Conservation (phyloP, 1,140 invertebrate genomes). For the Papilio aristodemus region DNA sequence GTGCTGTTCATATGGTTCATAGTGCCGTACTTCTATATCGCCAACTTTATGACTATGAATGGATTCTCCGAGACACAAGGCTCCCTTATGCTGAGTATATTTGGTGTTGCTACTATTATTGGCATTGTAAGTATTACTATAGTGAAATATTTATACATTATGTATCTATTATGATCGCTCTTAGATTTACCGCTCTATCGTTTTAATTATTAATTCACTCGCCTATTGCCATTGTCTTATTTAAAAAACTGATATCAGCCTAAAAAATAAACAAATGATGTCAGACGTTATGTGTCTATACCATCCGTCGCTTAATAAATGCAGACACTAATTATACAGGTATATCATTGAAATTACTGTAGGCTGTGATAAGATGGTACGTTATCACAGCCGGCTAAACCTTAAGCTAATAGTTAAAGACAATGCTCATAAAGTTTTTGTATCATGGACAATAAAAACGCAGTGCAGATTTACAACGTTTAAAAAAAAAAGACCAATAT, state of each 20-base stretch:
- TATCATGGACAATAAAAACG: constrained; percentile 13
- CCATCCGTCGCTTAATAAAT: neutral
- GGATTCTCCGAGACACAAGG: constrained; percentile 85
- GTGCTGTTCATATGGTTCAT: constrained; percentile 95
- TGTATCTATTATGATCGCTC: no score
- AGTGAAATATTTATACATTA: neutral
- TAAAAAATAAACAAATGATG: constrained; percentile 15
- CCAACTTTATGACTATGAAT: constrained; percentile 84
- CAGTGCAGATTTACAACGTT: constrained; percentile 12
- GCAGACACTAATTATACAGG: neutral
- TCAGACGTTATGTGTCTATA: neutral
- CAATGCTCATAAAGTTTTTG: constrained; percentile 9
- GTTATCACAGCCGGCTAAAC: neutral
- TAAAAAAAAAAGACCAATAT: neutral
- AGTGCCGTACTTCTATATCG: constrained; percentile 93
- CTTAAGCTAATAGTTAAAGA: neutral
- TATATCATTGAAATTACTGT: neutral
- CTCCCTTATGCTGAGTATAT: constrained; percentile 88
- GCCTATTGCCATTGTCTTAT: constrained; percentile 23
- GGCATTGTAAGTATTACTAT: constrained; percentile 86
- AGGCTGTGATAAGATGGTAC: constrained; percentile 2
- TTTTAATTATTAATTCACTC: no score
- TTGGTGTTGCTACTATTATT: constrained; percentile 92
- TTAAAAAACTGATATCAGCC: neutral
- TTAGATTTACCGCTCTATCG: no score